These are phyloP conservation scores for Anguilla japonica DNA, from an alignment of 2,113 vertebrate genomes.

Conservation along the genomic window DNA sequence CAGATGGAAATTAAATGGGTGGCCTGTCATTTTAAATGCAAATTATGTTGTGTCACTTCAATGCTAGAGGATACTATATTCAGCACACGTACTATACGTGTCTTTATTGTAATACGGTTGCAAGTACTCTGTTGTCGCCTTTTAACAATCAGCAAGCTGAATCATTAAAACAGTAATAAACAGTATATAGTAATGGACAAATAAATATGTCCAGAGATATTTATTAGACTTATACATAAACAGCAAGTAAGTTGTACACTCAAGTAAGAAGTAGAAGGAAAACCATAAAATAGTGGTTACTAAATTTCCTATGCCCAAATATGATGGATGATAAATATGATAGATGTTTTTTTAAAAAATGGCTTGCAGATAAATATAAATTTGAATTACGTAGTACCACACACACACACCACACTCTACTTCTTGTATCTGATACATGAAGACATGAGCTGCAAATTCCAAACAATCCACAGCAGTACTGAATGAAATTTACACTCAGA, in stretches of 20 bases:
- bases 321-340: too few species aligned
- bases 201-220: too few species aligned
- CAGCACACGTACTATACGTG: neutral
- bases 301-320: too few species aligned
- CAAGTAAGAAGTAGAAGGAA: too few species aligned
- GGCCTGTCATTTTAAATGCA: neutral
- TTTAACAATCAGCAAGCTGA: neutral
- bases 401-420: neutral
- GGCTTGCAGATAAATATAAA: neutral
- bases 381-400: neutral
- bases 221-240: too few species aligned
- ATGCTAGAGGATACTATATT: neutral
- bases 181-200: too few species aligned
- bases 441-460: neutral
- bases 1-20: neutral
- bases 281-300: too few species aligned
- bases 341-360: too few species aligned
- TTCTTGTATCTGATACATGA: neutral
- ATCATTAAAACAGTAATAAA: neutral
- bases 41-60: neutral
- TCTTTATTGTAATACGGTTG: neutral
- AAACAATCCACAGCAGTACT: neutral
- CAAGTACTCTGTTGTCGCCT: neutral
- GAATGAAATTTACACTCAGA: neutral
- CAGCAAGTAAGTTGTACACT: too few species aligned